phyloP scores from a whole-genome alignment of 2,888 invertebrate genomes.

The Bruchidius siliquastri region DNA sequence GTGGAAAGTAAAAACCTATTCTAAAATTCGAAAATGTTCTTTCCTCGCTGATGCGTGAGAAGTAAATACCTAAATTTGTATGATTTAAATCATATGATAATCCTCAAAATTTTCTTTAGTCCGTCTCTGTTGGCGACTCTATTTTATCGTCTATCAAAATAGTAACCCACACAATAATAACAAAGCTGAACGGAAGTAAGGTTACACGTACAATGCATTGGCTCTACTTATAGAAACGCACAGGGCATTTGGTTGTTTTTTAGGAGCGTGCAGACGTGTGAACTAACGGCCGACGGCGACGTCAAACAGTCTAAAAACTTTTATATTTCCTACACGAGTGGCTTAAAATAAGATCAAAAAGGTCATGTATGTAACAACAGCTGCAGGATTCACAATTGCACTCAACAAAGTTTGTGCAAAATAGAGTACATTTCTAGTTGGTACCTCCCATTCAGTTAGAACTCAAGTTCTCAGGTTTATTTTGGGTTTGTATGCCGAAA shows the following conservation, averaged over 20 bases:
- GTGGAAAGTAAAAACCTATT: no score
- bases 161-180: not conserved
- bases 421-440: no score
- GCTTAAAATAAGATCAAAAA: not conserved
- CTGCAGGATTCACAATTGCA: no score
- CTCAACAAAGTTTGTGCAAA: no score
- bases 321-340: not conserved
- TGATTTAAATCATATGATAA: no score
- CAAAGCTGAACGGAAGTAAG: not conserved
- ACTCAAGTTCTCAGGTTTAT: no score
- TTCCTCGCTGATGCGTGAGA: no score
- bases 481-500: no score
- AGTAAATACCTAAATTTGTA: no score
- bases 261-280: not conserved
- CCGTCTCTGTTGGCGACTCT: not conserved
- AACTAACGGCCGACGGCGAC: not conserved
- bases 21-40: no score
- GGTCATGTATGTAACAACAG: no score
- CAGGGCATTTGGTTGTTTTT: not conserved
- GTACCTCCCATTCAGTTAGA: no score
- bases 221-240: not conserved
- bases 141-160: not conserved
- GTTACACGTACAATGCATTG: not conserved
- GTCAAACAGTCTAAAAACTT: not conserved
- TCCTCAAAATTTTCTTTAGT: not conserved